Base-by-base conservation (phyloP, 2,797 vertebrate genomes). In the Characodon lateralis region DNA sequence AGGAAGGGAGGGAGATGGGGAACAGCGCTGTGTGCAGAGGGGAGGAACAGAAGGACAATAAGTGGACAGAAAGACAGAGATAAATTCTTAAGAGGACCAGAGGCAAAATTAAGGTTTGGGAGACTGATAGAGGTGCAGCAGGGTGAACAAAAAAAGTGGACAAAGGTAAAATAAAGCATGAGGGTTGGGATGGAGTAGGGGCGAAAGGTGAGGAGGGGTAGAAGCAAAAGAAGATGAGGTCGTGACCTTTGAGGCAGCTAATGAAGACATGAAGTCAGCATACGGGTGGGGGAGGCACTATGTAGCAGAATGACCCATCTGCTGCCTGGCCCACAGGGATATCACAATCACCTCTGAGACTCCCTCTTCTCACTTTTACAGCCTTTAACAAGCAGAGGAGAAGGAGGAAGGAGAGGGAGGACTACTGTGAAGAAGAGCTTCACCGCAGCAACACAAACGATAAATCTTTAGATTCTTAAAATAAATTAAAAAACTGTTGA, bases 251-350 rank as follows among this genome's bases (percentile, higher is more conserved):
- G 80, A 88, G 86, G 72, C 63, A 2, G 77, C 69, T 92, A 92
- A 94, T 92, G 91, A 92, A 89, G 91, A 91, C 55, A 6, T 55
- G 79, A 78, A 86, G 82, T 83, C 79, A 84, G 78, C 2, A 28
- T 41, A 77, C 72, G 35, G 71, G 51, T 39, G 61, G 65, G 70
- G 80, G 78, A 63, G 75, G 78, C 18, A 66, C 51, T 18, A 71
- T 78, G 66, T 55, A 77, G 71, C 10, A 79, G 81, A 86, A 84
- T 51, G 76, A 79, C 87, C 88, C 87, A 90, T 93, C 91, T 92
- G 91, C 85, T 83, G 81, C 87, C 84, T 35, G 28, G 85, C 78
- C 86, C 55, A 16, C 81, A 87, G 87, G 89, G 89, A 91, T 73
- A 83, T 80, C 74, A 81, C 84, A 74, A 79, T 88, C 82, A 87